phyloP scores from a whole-genome alignment of 2,888 invertebrate genomes.

The Drosophila mulleri region DNA sequence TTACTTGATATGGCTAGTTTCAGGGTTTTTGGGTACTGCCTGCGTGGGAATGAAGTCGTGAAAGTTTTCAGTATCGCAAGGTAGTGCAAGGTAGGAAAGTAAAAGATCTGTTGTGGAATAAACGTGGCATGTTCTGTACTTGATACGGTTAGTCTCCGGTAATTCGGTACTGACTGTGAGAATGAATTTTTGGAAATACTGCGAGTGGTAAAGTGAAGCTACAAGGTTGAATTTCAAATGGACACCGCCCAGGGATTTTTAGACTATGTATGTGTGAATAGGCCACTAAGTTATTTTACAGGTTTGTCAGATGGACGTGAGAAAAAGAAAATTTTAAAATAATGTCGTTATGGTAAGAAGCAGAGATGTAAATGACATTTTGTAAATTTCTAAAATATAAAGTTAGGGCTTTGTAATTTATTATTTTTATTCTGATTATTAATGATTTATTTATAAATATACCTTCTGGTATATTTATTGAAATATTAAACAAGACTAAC shows the following conservation, averaged over 20 bases:
- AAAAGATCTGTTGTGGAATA: slow-evolving; percentile 29
- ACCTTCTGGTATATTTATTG: too few species aligned
- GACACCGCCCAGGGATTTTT: slow-evolving; percentile 22
- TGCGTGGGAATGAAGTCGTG: slow-evolving; percentile 33
- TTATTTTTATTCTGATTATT: too few species aligned
- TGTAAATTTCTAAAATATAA: too few species aligned
- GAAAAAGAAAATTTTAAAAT: neutral
- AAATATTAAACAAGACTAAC: too few species aligned
- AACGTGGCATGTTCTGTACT: slow-evolving; percentile 43
- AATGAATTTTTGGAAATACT: slow-evolving; percentile 19
- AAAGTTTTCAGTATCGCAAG: slow-evolving; percentile 12
- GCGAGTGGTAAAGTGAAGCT: slow-evolving; percentile 15
- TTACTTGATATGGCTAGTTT: slow-evolving; percentile 45
- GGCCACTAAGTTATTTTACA: neutral
- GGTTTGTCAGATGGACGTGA: neutral
- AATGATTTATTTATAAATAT: too few species aligned
- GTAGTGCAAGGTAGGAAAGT: slow-evolving; percentile 28
- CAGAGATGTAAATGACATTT: too few species aligned
- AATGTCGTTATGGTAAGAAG: neutral
- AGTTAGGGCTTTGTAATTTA: too few species aligned
- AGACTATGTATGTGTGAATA: neutral
- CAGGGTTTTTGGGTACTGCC: neutral
- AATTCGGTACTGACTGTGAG: slow-evolving; percentile 3
- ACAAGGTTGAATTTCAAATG: neutral
- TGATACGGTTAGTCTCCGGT: slow-evolving; percentile 33